Conservation (phyloP, 2,113 vertebrate species). For the Erpornis zantholeuca region DNA sequence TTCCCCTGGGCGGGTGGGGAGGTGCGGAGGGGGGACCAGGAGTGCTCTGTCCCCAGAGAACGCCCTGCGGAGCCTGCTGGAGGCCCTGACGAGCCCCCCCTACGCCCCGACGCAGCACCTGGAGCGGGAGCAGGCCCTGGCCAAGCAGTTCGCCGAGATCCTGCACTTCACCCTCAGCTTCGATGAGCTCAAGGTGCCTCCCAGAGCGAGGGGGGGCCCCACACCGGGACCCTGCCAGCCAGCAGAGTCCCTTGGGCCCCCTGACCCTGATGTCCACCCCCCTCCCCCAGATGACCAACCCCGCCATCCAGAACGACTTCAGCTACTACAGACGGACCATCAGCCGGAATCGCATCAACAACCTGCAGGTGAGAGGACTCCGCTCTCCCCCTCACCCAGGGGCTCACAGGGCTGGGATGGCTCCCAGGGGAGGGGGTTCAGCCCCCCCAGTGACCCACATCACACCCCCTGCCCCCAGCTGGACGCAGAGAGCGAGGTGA, state of each 20-base stretch:
- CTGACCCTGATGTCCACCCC: fast-evolving
- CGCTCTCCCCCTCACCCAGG: fast-evolving
- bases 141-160: constrained; percentile 92
- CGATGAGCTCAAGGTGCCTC: constrained; percentile 86
- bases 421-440: too few species aligned
- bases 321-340: constrained; percentile 93
- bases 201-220: fast-evolving
- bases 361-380: constrained; percentile 77
- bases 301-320: constrained; percentile 92
- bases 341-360: constrained; percentile 87
- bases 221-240: fast-evolving
- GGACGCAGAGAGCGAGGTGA: constrained; percentile 88
- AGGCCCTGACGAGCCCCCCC: constrained; percentile 87
- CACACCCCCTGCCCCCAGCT: constrained; percentile 67
- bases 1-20: neutral
- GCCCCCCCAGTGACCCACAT: fast-evolving
- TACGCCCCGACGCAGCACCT: constrained; percentile 90
- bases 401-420: neutral
- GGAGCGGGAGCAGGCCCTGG: constrained; percentile 87
- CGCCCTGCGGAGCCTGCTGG: constrained; percentile 86
- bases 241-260: neutral
- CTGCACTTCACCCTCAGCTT: constrained; percentile 93
- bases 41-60: constrained; percentile 74
- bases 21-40: neutral
- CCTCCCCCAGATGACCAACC: constrained; percentile 83